Evolutionary conservation across 1,140 invertebrate species (phyloP).

Genomic region (Sycobia sp.): DNA sequence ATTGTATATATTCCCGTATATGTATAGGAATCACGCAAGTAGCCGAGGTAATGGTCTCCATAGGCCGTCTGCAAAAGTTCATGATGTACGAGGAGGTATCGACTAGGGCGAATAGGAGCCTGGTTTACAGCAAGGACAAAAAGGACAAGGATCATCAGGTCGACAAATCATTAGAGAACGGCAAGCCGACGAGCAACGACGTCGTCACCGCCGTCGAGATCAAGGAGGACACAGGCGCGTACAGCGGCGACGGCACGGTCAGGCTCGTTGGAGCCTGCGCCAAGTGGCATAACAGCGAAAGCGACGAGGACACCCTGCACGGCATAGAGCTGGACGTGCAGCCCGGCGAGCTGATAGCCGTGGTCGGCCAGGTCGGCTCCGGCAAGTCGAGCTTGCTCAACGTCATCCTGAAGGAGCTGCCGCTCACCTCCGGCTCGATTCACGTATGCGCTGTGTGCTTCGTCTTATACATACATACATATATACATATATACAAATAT

Average conservation of each 20-base stretch:
- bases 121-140: slow-evolving; percentile 34
- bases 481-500: too few relatives aligned
- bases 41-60: slow-evolving; percentile 70
- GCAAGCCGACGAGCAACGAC: background rate
- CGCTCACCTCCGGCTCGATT: slow-evolving; percentile 60
- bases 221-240: background rate
- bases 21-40: slow-evolving; percentile 57
- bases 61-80: slow-evolving; percentile 72
- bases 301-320: slow-evolving; percentile 59
- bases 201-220: background rate
- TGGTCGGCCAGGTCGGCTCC: slow-evolving; percentile 80
- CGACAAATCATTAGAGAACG: background rate
- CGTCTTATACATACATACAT: too few relatives aligned
- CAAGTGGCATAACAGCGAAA: slow-evolving; percentile 52
- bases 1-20: too few relatives aligned
- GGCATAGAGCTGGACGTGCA: slow-evolving; percentile 67
- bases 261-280: slow-evolving; percentile 49
- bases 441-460: slow-evolving; percentile 43
- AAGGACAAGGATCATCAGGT: slow-evolving; percentile 30
- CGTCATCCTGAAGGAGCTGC: slow-evolving; percentile 77
- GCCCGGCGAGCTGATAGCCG: slow-evolving; percentile 69
- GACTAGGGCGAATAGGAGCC: slow-evolving; percentile 30
- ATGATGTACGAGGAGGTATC: slow-evolving; percentile 65
- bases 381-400: slow-evolving; percentile 81
- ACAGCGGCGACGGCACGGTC: slow-evolving; percentile 40